Base-by-base conservation (phyloP, 2,113 vertebrate genomes). In the Apodemus sylvaticus region DNA sequence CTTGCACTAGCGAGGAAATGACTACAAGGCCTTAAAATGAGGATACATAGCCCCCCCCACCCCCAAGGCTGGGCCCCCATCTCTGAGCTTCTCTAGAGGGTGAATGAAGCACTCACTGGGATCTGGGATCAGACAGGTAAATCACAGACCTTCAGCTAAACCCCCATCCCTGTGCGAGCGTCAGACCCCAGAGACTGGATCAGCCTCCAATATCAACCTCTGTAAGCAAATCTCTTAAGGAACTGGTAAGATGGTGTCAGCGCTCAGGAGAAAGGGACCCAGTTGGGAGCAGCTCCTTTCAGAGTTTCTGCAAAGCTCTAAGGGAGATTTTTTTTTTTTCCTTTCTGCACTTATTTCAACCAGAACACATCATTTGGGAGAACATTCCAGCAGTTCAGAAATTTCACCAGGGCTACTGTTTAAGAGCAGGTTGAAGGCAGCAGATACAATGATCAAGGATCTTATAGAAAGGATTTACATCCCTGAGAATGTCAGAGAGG, bases 171-270 rank as follows among this genome's bases (percentile, higher is more conserved):
- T 96, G 96, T 95, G 90, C 62, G 77, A 76, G 97, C 97, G 98
- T 98, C 98, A 86, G 98, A 98, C 97, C 96, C 97, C 97, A 34
- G 97, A 98, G 98, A 98, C 97, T 87, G 91, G 96, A 96, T 93
- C 94, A 95, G 97, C 95, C 97, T 94, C 96, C 93, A 58, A 29
- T 42, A 76, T 96, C 26, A 96, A 96, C 96, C 98, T 97, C 95
- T 98, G 98, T 98, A 98, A 99, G 97, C 73, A 96, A 97, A 98
- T 98, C 98, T 98, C 98, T 98, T 98, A 98, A 98, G 98, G 98
- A 98, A 98, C 97, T 66, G 87, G 92, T 77, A 89, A 88, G 96
- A 96, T 94, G 97, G 97, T 97, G 97, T 97, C 96, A 92, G 97
- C 92, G 96, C 97, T 94, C 83, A 2, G 95, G 91, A 82, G 97